Base-by-base conservation (phyloP, 2,888 invertebrate species). In the Drosophila dives region DNA sequence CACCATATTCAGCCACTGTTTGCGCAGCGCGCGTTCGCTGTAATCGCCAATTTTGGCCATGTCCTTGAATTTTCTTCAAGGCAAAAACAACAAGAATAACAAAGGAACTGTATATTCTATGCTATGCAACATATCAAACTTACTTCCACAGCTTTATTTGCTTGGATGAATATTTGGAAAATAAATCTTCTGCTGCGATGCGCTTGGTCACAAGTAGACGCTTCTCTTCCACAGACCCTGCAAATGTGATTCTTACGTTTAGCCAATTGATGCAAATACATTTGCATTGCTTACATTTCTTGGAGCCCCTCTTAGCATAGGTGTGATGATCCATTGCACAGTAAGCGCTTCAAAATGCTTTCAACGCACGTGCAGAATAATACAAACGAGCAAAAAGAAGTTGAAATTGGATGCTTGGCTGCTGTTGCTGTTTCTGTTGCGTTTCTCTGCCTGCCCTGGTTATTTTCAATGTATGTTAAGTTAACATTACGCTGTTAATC, bases 161-260 rank as follows among this genome's bases (percentile, higher is more conserved):
- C 48, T 85, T 91, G 6, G 89, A 80, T 0, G 92, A 86, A 40
- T 89, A 91, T 36, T 83, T 90, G 0, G 81, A 75, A 48, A 92
- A 92, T n/a, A 92, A 81, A 8, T 81, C 81, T 62, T 92, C 92
- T 7, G 89, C 83, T 23, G 75, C 87, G 58, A 92, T 93, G 62
- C 92, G 91, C 11, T 90, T 83, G 26, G 80, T 89, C 12, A 92
- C 92, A 32, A 92, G 64, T 53, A 88, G 81, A 8, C 90, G 89
- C 69, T 91, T 93, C 51, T 93, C 92, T 58, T 92, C 91, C 23
- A 83, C 77, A n/a, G 91, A 89, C 92, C 93, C 92, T 92, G 64
- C 61, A 68, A 58, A 59, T 48, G 48, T 26, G 1, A 20, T 32
- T 20, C 17, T 50, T 51, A 23, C 15, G 20, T 12, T 32, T 23